Percentiles rank a stretch among this genome's conserved stretches.
Conservation (phyloP, 2,113 vertebrate species). For the Corynorhinus townsendii region DNA sequence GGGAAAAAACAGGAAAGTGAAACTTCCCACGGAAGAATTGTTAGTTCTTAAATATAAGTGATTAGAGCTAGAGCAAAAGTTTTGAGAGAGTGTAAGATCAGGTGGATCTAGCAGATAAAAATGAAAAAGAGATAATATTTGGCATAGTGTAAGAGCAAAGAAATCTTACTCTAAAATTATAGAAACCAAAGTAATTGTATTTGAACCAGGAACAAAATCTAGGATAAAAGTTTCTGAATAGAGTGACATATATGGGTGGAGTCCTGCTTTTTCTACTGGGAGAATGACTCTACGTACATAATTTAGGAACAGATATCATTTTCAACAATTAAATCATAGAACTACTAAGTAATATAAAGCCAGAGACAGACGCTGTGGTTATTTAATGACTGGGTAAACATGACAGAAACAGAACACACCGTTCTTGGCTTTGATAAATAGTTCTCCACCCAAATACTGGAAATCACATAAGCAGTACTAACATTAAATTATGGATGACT, state of each 20-base stretch:
- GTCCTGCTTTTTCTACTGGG: background rate
- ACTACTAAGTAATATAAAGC: slow-evolving; percentile 32
- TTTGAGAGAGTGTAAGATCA: background rate
- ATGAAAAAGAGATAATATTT: background rate
- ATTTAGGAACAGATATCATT: slow-evolving; percentile 29
- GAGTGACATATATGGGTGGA: slow-evolving; percentile 7
- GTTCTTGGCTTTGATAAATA: slow-evolving; percentile 58
- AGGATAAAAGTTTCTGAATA: background rate
- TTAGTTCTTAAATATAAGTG: background rate
- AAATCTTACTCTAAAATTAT: background rate
- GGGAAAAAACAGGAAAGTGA: slow-evolving; percentile 15
- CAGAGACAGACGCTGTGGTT: slow-evolving; percentile 34
- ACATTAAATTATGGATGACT: slow-evolving; percentile 25
- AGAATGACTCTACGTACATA: background rate
- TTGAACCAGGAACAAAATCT: background rate
- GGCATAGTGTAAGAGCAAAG: background rate
- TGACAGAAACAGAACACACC: slow-evolving; percentile 49
- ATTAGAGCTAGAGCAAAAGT: background rate
- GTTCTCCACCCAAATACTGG: slow-evolving; percentile 67
- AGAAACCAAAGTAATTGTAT: background rate
- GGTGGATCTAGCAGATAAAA: background rate
- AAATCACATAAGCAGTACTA: slow-evolving; percentile 34
- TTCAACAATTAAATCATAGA: slow-evolving; percentile 51
- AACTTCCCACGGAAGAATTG: background rate
- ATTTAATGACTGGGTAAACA: slow-evolving; percentile 48